Evolutionary conservation across 2,888 invertebrate genomes (phyloP).

Genomic region (Tridacna crocea): DNA sequence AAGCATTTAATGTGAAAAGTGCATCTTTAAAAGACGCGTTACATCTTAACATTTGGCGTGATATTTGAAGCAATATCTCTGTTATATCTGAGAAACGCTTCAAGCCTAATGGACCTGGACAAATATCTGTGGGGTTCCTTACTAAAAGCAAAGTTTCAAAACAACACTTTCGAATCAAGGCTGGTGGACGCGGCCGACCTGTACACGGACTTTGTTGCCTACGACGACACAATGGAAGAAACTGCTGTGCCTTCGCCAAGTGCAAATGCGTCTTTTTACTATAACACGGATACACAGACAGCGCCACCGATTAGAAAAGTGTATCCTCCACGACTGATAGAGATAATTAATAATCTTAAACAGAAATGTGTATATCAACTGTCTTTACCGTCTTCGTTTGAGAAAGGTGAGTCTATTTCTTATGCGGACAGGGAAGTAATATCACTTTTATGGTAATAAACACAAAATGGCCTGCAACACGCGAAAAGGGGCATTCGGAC

Average conservation of each 20-base stretch:
- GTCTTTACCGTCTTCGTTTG: background rate
- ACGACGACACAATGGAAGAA: background rate
- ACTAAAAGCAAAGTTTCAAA: constrained; percentile 13
- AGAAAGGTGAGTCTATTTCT: background rate
- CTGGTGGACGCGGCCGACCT: background rate
- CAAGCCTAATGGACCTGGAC: background rate
- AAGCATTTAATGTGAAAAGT: no score
- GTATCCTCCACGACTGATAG: constrained; percentile 12
- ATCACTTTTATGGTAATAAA: no score
- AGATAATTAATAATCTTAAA: constrained; percentile 11
- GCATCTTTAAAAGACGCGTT: no score
- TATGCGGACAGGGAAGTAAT: no score
- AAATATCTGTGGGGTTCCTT: background rate
- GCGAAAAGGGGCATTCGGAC: no score
- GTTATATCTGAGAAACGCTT: background rate
- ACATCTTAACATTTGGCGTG: no score
- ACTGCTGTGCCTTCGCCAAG: background rate
- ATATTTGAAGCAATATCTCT: no score
- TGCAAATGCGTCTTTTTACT: background rate
- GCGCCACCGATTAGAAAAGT: background rate
- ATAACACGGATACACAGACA: background rate
- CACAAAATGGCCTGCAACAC: no score
- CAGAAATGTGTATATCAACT: background rate
- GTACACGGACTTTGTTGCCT: background rate
- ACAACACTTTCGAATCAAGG: background rate